Evolutionary conservation across 2,797 vertebrate species (phyloP), one percentile per base, ranked within the genome.

Genomic region (Sebastes oblongus): DNA sequence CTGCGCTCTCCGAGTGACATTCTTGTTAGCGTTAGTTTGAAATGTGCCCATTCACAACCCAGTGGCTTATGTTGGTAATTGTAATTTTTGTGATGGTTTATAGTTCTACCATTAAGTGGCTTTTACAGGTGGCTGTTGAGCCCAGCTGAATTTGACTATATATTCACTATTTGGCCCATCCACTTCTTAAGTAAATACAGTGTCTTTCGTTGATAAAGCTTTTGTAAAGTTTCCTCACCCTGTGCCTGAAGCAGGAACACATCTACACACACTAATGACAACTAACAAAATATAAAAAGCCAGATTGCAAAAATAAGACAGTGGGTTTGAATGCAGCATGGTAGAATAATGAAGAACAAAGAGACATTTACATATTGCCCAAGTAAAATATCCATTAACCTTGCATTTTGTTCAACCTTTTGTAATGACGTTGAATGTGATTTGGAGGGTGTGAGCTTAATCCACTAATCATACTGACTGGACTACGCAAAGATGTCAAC

Each of bases 401-500:
- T 42, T 72, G 34, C 7, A 30, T 81, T 81, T 77, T 69, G 42
- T 52, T 56, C 14, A 42, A 42, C 39, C 39, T 42, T 42, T 42
- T 42, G 39, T 83, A 87, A 83, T 81, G 76, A 77, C 24, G 34
- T 2, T 62, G 36, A 73, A 61, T 81, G 69, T 83, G 61, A 58
- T 64, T 69, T 80, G 42, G 83, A 70, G 67, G 52, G 71, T 80
- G 68, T 34, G 59, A 64, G 14, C 42, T 61, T 46, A 58, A 66
- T 22, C 54, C 69, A 81, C 82, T 75, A 50, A 86, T 83, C 72
- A 80, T 60, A 36, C n/a, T 73, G 65, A 67, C 46, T 72, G 71
- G 66, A 24, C 66, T 30, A 69, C 42, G 59, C 42, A 69, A 66
- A 66, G 32, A 30, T 42, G 39, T 68, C 50, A 65, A 66, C 72